Evolutionary conservation across 2,888 invertebrate genomes (phyloP).

Genomic region (Drosophila kokeensis): DNA sequence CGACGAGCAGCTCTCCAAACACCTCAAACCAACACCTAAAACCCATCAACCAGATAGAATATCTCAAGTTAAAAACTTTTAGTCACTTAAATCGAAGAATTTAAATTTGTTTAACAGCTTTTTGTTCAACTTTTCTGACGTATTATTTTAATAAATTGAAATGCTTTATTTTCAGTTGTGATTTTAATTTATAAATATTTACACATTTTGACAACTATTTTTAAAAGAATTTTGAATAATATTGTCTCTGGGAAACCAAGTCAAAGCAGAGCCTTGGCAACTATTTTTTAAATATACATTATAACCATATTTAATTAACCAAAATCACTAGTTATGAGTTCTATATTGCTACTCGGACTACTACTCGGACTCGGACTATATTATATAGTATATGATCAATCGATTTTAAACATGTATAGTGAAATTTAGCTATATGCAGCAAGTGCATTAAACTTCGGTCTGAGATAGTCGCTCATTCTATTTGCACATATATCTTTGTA

Average conservation of each 20-base stretch:
- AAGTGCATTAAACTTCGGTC: background rate
- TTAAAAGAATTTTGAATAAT: background rate
- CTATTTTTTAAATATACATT: background rate
- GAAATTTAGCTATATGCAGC: background rate
- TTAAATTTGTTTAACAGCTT: background rate
- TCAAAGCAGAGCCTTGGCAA: background rate
- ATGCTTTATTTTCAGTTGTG: no score
- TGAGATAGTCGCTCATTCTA: background rate
- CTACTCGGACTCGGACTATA: background rate
- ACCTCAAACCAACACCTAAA: background rate
- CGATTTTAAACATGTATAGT: background rate
- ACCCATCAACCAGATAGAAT: background rate
- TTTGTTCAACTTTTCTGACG: background rate
- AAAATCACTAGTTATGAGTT: background rate
- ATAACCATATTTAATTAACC: background rate
- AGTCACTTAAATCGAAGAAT: conserved; percentile 1
- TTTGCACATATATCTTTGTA: background rate
- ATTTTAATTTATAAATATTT: background rate
- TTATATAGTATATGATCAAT: background rate
- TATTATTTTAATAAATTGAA: background rate
- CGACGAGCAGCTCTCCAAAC: background rate
- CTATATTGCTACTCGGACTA: background rate
- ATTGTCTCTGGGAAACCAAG: background rate
- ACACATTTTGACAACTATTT: background rate
- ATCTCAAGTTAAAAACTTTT: conserved; percentile 2